These are phyloP conservation scores for Cygnus atratus DNA, from an alignment of 2,113 vertebrate genomes.

Conservation along the genomic window DNA sequence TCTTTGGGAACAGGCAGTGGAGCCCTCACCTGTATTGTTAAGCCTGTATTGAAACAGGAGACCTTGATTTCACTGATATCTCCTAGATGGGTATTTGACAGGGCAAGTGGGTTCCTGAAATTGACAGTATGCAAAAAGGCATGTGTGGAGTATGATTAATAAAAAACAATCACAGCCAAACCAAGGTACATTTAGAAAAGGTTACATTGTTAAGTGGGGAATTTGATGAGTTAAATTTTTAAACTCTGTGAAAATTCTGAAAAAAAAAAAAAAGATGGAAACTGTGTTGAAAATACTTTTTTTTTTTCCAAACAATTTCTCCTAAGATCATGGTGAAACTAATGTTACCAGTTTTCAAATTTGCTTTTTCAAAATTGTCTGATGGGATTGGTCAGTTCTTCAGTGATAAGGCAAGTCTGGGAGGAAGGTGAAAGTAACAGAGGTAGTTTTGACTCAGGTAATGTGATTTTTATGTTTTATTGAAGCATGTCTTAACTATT, in stretches of 20 bases:
- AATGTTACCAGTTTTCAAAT: neutral
- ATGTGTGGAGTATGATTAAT: neutral
- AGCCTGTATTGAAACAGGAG: neutral
- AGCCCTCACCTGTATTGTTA: neutral
- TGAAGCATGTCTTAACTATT: neutral
- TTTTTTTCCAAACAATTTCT: neutral
- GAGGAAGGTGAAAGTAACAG: neutral
- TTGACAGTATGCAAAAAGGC: neutral
- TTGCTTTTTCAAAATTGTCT: neutral
- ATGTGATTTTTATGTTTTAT: neutral
- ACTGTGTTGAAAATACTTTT: neutral
- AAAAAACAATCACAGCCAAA: neutral
- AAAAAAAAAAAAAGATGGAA: neutral
- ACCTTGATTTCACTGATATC: neutral
- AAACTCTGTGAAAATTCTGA: neutral
- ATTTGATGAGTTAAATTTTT: neutral
- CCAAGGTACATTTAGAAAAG: neutral
- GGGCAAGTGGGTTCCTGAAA: neutral
- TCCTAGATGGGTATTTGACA: neutral
- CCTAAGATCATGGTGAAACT: neutral
- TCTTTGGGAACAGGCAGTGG: neutral
- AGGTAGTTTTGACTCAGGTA: neutral
- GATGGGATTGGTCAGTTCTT: neutral
- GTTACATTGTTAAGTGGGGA: neutral
- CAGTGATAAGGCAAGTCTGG: neutral